Conservation (phyloP, 2,888 invertebrate species). For the Philereme vetulata region DNA sequence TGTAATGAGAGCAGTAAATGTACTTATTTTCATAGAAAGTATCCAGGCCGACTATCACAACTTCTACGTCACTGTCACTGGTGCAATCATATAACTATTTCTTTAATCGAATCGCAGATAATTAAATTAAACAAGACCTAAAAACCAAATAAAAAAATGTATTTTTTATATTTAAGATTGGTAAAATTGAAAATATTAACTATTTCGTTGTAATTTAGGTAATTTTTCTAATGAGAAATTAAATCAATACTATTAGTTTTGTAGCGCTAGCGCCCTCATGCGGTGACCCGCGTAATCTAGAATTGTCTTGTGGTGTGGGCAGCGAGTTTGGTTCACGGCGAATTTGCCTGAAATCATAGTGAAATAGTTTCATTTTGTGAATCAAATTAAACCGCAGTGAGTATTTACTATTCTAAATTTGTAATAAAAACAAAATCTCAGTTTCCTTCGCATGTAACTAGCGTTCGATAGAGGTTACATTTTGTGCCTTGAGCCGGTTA, state of each 20-base stretch:
- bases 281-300: slow-evolving; percentile 49
- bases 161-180: neutral
- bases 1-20: neutral
- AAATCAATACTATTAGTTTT: slow-evolving; percentile 67
- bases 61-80: slow-evolving; percentile 35
- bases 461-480: slow-evolving; percentile 47
- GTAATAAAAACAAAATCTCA: slow-evolving; percentile 5
- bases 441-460: neutral
- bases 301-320: slow-evolving; percentile 76
- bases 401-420: slow-evolving; percentile 45
- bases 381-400: slow-evolving; percentile 63
- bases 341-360: slow-evolving; percentile 65
- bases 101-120: neutral
- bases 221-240: slow-evolving; percentile 11
- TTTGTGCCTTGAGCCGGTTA: slow-evolving; percentile 57
- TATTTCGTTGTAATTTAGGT: neutral
- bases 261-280: slow-evolving; percentile 63
- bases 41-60: slow-evolving; percentile 9
- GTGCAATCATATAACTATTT: slow-evolving; percentile 18
- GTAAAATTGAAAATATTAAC: neutral
- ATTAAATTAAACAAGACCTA: neutral
- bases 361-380: slow-evolving; percentile 64
- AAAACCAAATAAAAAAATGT: neutral
- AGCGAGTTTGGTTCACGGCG: slow-evolving; percentile 57
- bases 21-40: neutral